Evolutionary conservation across 2,113 vertebrate genomes (phyloP).

Genomic region (Cyprinodon brontotheroides): DNA sequence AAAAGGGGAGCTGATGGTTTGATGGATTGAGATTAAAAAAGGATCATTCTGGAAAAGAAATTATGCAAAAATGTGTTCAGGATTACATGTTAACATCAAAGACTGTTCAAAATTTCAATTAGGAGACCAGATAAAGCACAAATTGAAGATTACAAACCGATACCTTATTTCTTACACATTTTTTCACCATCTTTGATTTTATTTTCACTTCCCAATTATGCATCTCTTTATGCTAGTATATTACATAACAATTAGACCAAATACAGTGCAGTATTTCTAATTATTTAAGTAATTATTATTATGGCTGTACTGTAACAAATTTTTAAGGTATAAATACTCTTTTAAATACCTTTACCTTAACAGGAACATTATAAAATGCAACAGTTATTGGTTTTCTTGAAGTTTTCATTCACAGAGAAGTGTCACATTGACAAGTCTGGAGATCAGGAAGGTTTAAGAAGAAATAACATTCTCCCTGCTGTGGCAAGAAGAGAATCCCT

Average conservation of each 20-base stretch:
- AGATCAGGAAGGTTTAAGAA: constrained; percentile 37
- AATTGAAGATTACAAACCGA: no score
- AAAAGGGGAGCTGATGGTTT: background rate
- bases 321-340: background rate
- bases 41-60: background rate
- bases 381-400: background rate
- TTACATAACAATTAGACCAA: background rate
- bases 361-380: background rate
- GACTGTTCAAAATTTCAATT: background rate
- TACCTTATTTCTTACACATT: no score
- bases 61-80: background rate
- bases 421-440: background rate
- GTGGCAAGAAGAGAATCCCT: constrained; percentile 61
- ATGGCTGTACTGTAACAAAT: background rate
- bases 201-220: background rate
- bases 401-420: constrained; percentile 10
- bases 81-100: background rate
- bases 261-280: background rate
- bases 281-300: background rate
- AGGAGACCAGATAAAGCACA: no score
- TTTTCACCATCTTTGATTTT: background rate
- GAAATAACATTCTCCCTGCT: constrained; percentile 45
- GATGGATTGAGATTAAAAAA: background rate
- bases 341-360: background rate
- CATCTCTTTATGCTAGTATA: background rate